These are phyloP conservation scores for Hydrolagus affinis DNA, from an alignment of 2,113 vertebrate genomes.

Conservation along the genomic window DNA sequence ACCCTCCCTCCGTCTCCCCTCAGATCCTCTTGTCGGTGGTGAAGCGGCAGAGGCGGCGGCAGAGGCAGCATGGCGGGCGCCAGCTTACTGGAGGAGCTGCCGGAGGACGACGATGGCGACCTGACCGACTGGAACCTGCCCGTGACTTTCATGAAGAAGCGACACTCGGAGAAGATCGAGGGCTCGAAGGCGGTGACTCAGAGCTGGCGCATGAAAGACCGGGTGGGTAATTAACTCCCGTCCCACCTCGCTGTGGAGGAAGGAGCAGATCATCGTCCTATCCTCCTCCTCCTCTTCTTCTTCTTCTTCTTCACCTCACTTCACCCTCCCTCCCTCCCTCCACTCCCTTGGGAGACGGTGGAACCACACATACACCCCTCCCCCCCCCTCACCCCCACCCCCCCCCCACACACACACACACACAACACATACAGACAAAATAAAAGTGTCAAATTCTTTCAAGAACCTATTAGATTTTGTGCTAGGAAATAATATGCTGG, in stretches of 20 bases:
- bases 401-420: no score
- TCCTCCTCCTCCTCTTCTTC: neutral
- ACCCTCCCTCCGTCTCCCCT: neutral
- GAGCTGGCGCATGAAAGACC: conserved; percentile 98
- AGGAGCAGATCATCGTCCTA: no score
- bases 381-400: neutral
- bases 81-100: conserved; percentile 47
- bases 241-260: no score
- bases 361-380: neutral
- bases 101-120: conserved; percentile 82
- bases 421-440: no score
- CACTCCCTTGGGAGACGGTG: no score
- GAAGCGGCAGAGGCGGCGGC: neutral
- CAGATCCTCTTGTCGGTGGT: neutral
- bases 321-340: neutral
- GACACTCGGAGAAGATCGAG: conserved; percentile 96
- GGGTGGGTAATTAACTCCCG: conserved; percentile 61
- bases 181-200: conserved; percentile 93
- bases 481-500: no score
- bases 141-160: conserved; percentile 90
- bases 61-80: neutral
- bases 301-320: neutral
- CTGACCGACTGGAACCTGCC: conserved; percentile 84
- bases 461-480: no score
- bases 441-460: no score